phyloP scores from a whole-genome alignment of 2,113 vertebrate species.

The Ceyx margarethae region DNA sequence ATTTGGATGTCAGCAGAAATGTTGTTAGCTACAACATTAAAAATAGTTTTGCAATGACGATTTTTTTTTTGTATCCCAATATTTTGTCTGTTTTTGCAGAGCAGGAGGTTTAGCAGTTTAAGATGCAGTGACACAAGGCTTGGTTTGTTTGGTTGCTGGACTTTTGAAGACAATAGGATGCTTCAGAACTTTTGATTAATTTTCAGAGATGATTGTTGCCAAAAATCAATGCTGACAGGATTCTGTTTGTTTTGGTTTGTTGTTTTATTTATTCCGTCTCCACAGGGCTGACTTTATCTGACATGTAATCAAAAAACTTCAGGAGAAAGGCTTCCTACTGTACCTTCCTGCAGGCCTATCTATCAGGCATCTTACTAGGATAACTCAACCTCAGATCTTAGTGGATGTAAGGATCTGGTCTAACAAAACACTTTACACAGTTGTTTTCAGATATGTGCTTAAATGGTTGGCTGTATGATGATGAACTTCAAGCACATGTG shows the following conservation, averaged over 20 bases:
- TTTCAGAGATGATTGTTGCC: background rate
- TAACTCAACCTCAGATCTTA: background rate
- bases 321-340: background rate
- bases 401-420: background rate
- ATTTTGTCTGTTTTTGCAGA: background rate
- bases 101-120: background rate
- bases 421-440: background rate
- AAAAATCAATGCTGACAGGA: background rate
- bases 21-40: background rate
- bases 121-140: background rate
- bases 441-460: background rate
- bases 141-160: background rate
- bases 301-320: background rate
- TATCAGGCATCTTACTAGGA: background rate
- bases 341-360: background rate
- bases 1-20: conserved; percentile 1
- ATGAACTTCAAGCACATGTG: background rate
- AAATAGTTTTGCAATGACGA: background rate
- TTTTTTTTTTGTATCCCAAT: background rate
- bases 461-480: background rate
- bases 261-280: background rate
- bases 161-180: background rate
- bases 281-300: background rate
- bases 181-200: background rate
- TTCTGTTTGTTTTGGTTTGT: background rate